Conservation (phyloP, 2,797 vertebrate species). For the Spea hammondii region DNA sequence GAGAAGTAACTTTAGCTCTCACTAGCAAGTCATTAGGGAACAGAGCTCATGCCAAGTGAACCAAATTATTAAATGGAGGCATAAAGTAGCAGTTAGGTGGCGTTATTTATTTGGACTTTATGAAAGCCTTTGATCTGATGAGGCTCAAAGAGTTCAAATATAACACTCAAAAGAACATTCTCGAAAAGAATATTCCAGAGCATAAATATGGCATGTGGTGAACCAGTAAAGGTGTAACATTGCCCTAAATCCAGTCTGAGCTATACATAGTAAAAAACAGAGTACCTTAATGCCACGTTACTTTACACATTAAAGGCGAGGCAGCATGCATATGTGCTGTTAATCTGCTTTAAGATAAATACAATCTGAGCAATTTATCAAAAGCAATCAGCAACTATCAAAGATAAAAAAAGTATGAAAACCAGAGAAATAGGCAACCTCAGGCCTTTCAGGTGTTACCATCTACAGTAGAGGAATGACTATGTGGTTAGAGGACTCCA, state of each 20-base stretch:
- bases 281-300: conserved; percentile 3
- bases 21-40: conserved; percentile 51
- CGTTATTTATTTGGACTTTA: conserved; percentile 51
- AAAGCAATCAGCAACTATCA: too few species aligned
- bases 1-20: conserved; percentile 32
- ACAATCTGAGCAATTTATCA: too few species aligned
- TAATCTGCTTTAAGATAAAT: too few species aligned
- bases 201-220: conserved; percentile 51
- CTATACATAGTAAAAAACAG: conserved; percentile 44
- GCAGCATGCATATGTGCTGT: too few species aligned
- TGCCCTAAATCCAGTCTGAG: conserved; percentile 37
- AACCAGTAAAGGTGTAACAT: conserved; percentile 38
- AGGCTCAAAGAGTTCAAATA: conserved; percentile 45
- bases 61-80: conserved; percentile 47
- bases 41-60: conserved; percentile 45
- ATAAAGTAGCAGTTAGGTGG: conserved; percentile 48
- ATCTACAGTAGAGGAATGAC: too few species aligned
- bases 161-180: conserved; percentile 41
- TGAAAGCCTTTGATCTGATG: conserved; percentile 42
- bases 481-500: too few species aligned
- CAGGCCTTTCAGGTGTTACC: too few species aligned
- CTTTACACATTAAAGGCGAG: too few species aligned
- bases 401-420: too few species aligned
- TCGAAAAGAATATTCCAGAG: conserved; percentile 34
- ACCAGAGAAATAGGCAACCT: too few species aligned